These are phyloP conservation scores for Cuculus canorus DNA, from an alignment of 2,797 vertebrate species.

Conservation along the genomic window DNA sequence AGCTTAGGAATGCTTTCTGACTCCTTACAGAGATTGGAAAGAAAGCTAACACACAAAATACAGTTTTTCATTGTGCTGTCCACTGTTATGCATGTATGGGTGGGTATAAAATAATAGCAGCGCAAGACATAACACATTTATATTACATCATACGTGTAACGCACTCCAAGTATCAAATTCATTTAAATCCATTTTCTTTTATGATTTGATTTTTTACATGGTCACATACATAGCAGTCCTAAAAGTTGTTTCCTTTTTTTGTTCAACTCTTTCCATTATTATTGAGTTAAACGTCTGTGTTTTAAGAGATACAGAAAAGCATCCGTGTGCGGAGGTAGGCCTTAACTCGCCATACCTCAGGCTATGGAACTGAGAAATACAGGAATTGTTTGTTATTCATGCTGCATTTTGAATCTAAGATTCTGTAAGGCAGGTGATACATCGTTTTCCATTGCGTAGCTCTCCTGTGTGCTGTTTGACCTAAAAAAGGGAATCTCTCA, in stretches of 20 bases:
- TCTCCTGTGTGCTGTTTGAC: slow-evolving; percentile 48
- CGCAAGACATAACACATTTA: slow-evolving; percentile 20
- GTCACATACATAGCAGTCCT: background rate
- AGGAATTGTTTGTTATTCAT: slow-evolving; percentile 44
- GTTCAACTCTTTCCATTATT: background rate
- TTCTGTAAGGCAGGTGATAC: slow-evolving; percentile 61
- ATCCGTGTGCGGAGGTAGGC: background rate
- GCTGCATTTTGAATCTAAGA: slow-evolving; percentile 9
- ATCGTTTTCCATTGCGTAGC: slow-evolving; percentile 49
- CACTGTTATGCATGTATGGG: background rate
- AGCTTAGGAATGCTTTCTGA: background rate
- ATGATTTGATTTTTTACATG: background rate
- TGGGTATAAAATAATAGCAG: slow-evolving; percentile 38
- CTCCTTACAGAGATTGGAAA: background rate
- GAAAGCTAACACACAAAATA: slow-evolving; percentile 2
- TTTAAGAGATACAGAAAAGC: slow-evolving; percentile 24
- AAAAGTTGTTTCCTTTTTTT: slow-evolving; percentile 2
- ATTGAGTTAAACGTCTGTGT: slow-evolving; percentile 2
- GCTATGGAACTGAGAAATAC: background rate
- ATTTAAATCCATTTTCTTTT: slow-evolving; percentile 30
- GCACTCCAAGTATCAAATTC: slow-evolving; percentile 34
- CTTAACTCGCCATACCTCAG: slow-evolving; percentile 1
- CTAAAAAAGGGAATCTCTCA: slow-evolving; percentile 69
- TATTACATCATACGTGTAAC: slow-evolving; percentile 3
- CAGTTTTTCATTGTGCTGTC: background rate